phyloP scores from a whole-genome alignment of 2,888 invertebrate genomes.

The Drosophila nr. medialis region DNA sequence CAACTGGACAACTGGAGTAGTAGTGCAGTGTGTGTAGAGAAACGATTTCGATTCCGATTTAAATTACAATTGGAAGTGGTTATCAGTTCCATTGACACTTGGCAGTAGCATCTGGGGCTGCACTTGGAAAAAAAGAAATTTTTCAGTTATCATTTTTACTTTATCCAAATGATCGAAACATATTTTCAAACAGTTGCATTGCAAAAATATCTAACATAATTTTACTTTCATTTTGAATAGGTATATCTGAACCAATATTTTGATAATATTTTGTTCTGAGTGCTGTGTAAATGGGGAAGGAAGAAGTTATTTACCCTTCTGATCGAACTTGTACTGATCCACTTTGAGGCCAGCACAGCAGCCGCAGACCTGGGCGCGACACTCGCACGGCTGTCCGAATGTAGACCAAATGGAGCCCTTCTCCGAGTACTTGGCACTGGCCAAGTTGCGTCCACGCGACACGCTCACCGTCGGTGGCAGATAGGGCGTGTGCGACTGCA shows the following conservation, averaged over 20 bases:
- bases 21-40: not conserved
- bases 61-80: not conserved
- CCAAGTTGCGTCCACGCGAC: conserved; percentile 76
- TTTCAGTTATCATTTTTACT: not conserved
- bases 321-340: conserved; percentile 86
- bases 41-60: not conserved
- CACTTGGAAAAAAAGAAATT: not conserved
- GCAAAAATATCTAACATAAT: not conserved
- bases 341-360: conserved; percentile 92
- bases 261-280: not conserved
- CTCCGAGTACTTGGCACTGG: conserved; percentile 74
- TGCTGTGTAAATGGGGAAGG: not conserved
- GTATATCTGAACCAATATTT: not conserved
- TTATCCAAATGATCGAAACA: not conserved
- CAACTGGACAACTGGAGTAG: conserved; percentile 3
- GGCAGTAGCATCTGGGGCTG: not conserved
- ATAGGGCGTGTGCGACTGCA: conserved; percentile 68
- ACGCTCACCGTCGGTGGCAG: conserved; percentile 82
- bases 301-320: conserved; percentile 77
- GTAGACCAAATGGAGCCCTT: conserved; percentile 83
- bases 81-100: not conserved
- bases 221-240: not conserved
- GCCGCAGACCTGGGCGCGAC: conserved; percentile 87
- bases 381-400: conserved; percentile 85
- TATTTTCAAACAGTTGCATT: too few relatives aligned